Conservation (phyloP, 2,797 vertebrate species). For the Danio aesculapii region DNA sequence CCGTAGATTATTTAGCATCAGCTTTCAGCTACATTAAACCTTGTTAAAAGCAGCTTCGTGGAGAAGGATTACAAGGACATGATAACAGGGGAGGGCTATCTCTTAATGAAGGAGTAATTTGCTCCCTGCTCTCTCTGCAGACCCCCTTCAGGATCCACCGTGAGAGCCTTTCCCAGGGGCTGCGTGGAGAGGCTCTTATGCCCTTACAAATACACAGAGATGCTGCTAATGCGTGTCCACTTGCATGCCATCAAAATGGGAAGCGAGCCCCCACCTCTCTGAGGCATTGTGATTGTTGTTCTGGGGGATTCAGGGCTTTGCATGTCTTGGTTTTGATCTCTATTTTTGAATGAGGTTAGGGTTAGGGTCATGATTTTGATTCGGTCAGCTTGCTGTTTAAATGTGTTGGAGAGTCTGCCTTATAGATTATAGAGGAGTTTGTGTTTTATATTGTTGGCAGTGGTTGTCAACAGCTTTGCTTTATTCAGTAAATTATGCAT, state of each 20-base stretch:
- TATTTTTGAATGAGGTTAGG: not conserved
- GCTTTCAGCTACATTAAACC: slow-evolving; percentile 70
- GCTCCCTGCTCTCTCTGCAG: slow-evolving; percentile 58
- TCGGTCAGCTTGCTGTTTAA: not conserved
- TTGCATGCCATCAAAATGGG: slow-evolving; percentile 61
- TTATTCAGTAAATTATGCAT: not conserved
- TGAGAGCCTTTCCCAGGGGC: slow-evolving; percentile 56
- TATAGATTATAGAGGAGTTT: not conserved
- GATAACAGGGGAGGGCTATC: slow-evolving; percentile 66
- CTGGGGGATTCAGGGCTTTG: slow-evolving; percentile 15
- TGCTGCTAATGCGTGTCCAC: slow-evolving; percentile 57
- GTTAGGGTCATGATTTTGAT: not conserved
- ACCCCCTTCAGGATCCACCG: slow-evolving; percentile 58
- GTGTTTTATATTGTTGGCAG: not conserved
- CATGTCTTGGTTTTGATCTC: not conserved
- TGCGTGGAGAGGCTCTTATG: slow-evolving; percentile 59
- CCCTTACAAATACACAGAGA: slow-evolving; percentile 59
- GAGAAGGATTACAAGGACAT: slow-evolving; percentile 68
- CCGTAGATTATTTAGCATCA: slow-evolving; percentile 68
- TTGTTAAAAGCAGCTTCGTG: slow-evolving; percentile 69
- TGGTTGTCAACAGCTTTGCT: not conserved
- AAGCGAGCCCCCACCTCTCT: slow-evolving; percentile 41
- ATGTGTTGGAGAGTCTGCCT: not conserved
- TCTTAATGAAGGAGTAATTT: slow-evolving; percentile 70
- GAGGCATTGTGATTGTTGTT: slow-evolving; percentile 20